These are phyloP conservation scores for Drosophila dunni DNA, from an alignment of 1,140 invertebrate genomes.

Conservation along the genomic window DNA sequence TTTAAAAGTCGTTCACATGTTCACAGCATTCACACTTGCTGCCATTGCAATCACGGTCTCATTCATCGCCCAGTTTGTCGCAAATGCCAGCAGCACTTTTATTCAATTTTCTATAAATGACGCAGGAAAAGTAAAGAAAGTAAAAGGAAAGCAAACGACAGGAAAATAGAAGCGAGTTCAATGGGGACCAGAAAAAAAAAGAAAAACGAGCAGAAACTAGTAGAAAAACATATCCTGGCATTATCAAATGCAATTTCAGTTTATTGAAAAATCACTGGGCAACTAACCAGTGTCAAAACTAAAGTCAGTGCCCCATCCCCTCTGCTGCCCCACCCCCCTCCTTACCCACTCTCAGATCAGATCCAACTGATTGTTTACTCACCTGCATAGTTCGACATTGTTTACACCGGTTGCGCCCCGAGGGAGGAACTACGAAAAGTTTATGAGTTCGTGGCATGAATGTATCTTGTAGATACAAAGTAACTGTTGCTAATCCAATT, in stretches of 20 bases:
- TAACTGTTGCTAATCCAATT: slow-evolving; percentile 2
- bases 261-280: slow-evolving; percentile 80
- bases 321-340: no score
- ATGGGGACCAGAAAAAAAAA: slow-evolving; percentile 26
- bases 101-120: slow-evolving; percentile 81
- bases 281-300: slow-evolving; percentile 63
- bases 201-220: slow-evolving; percentile 44
- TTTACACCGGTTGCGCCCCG: slow-evolving; percentile 21
- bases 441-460: slow-evolving; percentile 13
- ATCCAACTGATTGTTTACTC: neutral
- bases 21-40: neutral
- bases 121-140: slow-evolving; percentile 40
- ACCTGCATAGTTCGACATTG: slow-evolving; percentile 12
- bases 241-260: slow-evolving; percentile 80
- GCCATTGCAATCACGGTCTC: slow-evolving; percentile 70
- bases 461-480: neutral
- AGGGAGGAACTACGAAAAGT: slow-evolving; percentile 19
- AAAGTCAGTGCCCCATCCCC: slow-evolving; percentile 21
- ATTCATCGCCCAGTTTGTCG: slow-evolving; percentile 76
- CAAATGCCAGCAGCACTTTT: slow-evolving; percentile 78
- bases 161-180: slow-evolving; percentile 13
- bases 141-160: slow-evolving; percentile 24
- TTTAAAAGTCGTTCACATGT: neutral
- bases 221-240: slow-evolving; percentile 70
- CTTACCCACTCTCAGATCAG: neutral